These are phyloP conservation scores for Cryptomyrus ogoouensis DNA, from an alignment of 2,113 vertebrate species.

Conservation along the genomic window DNA sequence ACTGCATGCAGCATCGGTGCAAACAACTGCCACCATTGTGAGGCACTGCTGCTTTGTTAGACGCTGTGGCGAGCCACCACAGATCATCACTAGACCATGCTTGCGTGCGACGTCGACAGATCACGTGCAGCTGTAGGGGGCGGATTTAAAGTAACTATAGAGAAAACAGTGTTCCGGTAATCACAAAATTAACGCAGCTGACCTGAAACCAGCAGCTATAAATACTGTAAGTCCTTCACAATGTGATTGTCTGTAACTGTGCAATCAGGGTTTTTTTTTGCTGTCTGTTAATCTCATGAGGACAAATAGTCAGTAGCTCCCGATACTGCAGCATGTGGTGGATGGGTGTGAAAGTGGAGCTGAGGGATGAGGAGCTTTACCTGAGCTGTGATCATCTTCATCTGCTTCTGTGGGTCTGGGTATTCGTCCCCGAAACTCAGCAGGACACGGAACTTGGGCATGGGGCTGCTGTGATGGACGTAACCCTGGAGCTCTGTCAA, in stretches of 20 bases:
- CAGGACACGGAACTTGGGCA: conserved; percentile 81
- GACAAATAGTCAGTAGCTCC: background rate
- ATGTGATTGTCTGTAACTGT: background rate
- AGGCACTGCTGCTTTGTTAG: background rate
- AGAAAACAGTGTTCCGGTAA: background rate
- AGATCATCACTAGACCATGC: background rate
- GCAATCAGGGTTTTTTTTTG: background rate
- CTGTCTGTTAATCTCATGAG: background rate
- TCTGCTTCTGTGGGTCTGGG: conserved; percentile 81
- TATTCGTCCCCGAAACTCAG: conserved; percentile 94
- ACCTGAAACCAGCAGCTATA: background rate
- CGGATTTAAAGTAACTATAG: background rate
- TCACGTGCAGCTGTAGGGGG: background rate
- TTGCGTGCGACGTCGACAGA: background rate
- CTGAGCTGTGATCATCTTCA: conserved; percentile 91
- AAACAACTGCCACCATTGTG: background rate
- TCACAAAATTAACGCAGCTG: background rate
- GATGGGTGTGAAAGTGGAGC: background rate
- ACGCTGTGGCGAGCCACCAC: background rate
- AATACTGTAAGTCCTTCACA: background rate
- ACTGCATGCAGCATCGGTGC: background rate
- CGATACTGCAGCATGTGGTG: background rate
- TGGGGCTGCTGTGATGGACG: conserved; percentile 73
- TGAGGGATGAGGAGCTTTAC: conserved; percentile 58
- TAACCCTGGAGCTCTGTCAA: conserved; percentile 80